A percentile compares a stretch with the other conserved stretches of the same genome.
Conservation (phyloP, 1,140 invertebrate genomes). For the Eupeodes corollae region DNA sequence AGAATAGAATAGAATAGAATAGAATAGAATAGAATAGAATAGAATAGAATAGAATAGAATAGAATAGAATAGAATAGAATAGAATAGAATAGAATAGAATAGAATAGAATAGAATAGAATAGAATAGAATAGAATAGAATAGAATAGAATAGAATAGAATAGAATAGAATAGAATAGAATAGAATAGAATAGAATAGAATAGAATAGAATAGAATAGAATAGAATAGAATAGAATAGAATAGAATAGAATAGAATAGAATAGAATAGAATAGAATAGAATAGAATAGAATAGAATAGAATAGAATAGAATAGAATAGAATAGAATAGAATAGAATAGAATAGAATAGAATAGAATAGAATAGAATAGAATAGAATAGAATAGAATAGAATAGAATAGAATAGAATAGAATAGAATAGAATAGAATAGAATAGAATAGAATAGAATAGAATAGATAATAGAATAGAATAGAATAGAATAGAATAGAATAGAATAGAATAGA, state of each 20-base stretch:
- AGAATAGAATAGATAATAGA: background rate
- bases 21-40: background rate
- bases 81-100: background rate
- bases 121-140: background rate
- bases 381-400: background rate
- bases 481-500: background rate
- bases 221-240: background rate
- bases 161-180: constrained; percentile 1
- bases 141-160: background rate
- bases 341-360: background rate
- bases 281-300: background rate
- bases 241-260: background rate
- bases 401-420: constrained; percentile 1
- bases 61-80: background rate
- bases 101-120: background rate
- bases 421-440: constrained; percentile 1
- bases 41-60: background rate
- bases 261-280: background rate
- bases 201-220: background rate
- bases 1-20: background rate
- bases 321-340: background rate
- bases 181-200: constrained; percentile 1
- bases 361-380: background rate
- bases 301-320: background rate
- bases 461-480: background rate